Conservation (phyloP, 1,140 invertebrate genomes). For the Neocloeon triangulifer region DNA sequence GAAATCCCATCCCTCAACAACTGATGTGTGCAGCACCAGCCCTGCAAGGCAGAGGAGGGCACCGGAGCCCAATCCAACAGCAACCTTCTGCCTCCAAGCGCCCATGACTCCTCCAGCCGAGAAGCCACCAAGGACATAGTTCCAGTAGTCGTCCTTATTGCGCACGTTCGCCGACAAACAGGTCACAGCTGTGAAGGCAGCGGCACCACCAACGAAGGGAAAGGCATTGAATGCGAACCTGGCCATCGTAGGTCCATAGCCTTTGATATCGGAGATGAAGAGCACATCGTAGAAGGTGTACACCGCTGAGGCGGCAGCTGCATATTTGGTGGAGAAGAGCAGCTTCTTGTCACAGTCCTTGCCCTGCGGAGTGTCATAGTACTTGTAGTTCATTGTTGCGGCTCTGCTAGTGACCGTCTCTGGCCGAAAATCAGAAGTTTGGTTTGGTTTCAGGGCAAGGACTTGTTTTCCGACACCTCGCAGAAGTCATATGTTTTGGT, state of each 20-base stretch:
- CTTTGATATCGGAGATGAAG: constrained; percentile 28
- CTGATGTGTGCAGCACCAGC: constrained; percentile 29
- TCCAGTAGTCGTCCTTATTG: constrained; percentile 31
- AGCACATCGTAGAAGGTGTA: no score
- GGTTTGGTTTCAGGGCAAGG: no score
- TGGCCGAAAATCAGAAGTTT: no score
- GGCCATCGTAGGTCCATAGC: constrained; percentile 20
- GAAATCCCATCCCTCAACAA: constrained; percentile 24
- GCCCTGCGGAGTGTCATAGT: constrained; percentile 48
- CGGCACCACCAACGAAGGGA: constrained; percentile 33
- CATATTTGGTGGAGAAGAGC: constrained; percentile 30
- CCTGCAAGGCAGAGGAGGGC: constrained; percentile 19
- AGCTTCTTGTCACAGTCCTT: constrained; percentile 35
- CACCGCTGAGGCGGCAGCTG: constrained; percentile 19
- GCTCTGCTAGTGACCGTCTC: no score
- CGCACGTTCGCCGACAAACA: constrained; percentile 30
- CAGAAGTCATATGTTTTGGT: no score
- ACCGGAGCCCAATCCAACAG: constrained; percentile 13
- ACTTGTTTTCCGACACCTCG: no score
- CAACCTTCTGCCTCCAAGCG: constrained; percentile 21
- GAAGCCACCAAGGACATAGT: constrained; percentile 30
- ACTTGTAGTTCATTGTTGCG: constrained; percentile 18
- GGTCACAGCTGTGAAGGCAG: constrained; percentile 33
- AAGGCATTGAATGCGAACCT: constrained; percentile 24
- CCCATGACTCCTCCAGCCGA: constrained; percentile 29